Conservation (phyloP, 1,140 invertebrate genomes). For the Camponotus vicinus region DNA sequence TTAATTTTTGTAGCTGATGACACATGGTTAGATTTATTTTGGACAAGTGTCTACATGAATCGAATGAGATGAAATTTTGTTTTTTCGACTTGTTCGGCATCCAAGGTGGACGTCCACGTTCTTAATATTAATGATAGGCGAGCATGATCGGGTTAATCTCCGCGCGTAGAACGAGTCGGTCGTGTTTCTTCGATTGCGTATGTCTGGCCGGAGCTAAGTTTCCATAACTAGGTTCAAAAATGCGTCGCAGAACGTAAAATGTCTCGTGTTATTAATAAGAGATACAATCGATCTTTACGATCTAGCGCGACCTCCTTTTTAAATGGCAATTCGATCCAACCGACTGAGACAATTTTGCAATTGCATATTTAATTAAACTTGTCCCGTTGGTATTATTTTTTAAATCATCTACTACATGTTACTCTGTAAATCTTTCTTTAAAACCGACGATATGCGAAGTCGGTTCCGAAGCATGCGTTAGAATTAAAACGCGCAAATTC, state of each 20-base stretch:
- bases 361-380: conserved; percentile 42
- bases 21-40: neutral
- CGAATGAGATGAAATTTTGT: neutral
- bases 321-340: conserved; percentile 38
- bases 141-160: neutral
- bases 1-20: neutral
- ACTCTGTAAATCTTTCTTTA: neutral
- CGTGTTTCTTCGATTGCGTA: conserved; percentile 48
- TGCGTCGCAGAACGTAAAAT: conserved; percentile 42
- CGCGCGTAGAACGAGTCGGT: neutral
- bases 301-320: conserved; percentile 51
- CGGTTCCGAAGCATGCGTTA: neutral
- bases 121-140: neutral
- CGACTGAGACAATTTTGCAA: conserved; percentile 39
- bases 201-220: conserved; percentile 54
- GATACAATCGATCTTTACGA: conserved; percentile 53
- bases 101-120: neutral
- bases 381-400: neutral
- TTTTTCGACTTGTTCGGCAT: neutral
- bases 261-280: conserved; percentile 44
- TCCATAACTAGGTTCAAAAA: conserved; percentile 52
- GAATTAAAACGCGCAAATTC: conserved; percentile 2
- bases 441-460: neutral
- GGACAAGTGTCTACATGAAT: neutral
- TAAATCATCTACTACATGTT: neutral